A percentile compares a stretch with the other conserved stretches of the same genome.
Evolutionary conservation across 1,140 invertebrate species (phyloP).

Genomic region (Brachionus koreanus): DNA sequence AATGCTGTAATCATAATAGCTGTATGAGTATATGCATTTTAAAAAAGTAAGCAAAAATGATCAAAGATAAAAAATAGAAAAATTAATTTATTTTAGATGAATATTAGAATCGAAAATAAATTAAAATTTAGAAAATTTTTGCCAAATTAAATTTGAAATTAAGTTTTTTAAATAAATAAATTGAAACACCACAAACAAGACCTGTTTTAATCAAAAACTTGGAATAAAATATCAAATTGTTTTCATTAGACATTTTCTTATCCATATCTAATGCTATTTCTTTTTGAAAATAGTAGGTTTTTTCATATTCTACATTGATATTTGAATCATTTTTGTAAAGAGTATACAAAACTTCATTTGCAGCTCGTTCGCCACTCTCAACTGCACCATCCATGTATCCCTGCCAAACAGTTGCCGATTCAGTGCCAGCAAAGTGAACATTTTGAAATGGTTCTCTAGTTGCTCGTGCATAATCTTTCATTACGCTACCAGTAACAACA

Average conservation of each 20-base stretch:
- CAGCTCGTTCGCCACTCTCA: conserved; percentile 55
- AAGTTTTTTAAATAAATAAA: conserved; percentile 3
- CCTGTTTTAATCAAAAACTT: neutral
- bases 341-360: conserved; percentile 50
- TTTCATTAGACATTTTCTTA: neutral
- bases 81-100: too few relatives aligned
- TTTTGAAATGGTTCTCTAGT: conserved; percentile 46
- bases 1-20: too few relatives aligned
- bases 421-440: conserved; percentile 59
- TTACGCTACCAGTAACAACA: conserved; percentile 51
- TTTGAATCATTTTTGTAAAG: neutral
- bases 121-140: neutral
- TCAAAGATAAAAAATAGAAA: too few relatives aligned
- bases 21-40: too few relatives aligned
- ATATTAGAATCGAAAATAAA: neutral
- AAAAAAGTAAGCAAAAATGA: too few relatives aligned
- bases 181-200: neutral
- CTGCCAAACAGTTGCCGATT: conserved; percentile 56
- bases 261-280: neutral
- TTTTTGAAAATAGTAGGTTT: conserved; percentile 35
- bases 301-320: conserved; percentile 16
- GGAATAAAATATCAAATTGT: neutral
- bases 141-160: neutral
- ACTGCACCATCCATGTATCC: conserved; percentile 60
- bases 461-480: conserved; percentile 46